These are phyloP conservation scores for Chrysopilus asiliformis DNA, from an alignment of 2,888 invertebrate genomes.

Conservation along the genomic window DNA sequence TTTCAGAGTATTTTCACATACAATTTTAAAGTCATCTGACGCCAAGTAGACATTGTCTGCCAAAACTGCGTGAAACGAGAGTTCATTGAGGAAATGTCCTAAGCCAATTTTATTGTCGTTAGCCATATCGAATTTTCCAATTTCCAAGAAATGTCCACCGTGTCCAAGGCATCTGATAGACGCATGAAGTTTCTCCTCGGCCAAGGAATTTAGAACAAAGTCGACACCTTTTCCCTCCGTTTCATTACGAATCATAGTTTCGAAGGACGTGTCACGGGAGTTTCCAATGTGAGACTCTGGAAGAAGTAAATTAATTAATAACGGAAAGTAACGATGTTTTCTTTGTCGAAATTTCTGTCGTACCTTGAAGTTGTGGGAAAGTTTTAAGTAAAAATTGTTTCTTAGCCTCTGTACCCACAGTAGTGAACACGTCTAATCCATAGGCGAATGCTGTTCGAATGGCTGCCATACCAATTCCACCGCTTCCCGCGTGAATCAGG, in stretches of 20 bases:
- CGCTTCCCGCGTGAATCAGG: slow-evolving; percentile 48
- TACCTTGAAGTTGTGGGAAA: slow-evolving; percentile 43
- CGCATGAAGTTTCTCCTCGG: slow-evolving; percentile 78
- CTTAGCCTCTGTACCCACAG: slow-evolving; percentile 53
- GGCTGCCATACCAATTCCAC: slow-evolving; percentile 68
- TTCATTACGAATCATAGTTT: slow-evolving; percentile 62
- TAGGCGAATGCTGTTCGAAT: slow-evolving; percentile 52
- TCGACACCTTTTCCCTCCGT: slow-evolving; percentile 85
- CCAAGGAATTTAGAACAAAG: slow-evolving; percentile 77
- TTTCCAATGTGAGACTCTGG: slow-evolving; percentile 61
- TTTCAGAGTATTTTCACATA: slow-evolving; percentile 15
- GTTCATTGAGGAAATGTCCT: slow-evolving; percentile 54
- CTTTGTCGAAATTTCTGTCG: neutral
- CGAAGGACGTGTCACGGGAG: slow-evolving; percentile 76
- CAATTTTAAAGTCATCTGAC: slow-evolving; percentile 32
- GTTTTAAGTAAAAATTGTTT: slow-evolving; percentile 44
- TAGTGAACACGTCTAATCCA: slow-evolving; percentile 54
- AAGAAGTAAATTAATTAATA: slow-evolving; percentile 18
- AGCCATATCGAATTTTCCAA: slow-evolving; percentile 72
- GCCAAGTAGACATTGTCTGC: slow-evolving; percentile 53
- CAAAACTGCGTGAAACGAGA: slow-evolving; percentile 64
- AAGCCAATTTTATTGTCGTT: slow-evolving; percentile 50
- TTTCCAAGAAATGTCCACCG: slow-evolving; percentile 64
- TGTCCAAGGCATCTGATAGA: slow-evolving; percentile 46
- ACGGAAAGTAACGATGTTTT: neutral